phyloP scores from a whole-genome alignment of 2,113 vertebrate species.

The Corydoras sp. region DNA sequence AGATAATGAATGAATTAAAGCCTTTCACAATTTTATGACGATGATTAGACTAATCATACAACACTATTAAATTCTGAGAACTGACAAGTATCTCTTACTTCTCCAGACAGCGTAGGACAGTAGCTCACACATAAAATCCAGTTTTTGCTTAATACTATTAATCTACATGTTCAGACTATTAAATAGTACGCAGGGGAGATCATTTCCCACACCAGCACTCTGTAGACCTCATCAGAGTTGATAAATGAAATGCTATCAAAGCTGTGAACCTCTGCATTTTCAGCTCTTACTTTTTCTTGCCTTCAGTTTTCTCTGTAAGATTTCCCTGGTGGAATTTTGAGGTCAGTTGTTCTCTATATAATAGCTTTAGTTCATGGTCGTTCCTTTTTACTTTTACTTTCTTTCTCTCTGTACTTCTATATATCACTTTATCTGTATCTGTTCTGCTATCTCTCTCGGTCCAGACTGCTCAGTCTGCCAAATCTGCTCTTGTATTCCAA shows the following conservation, averaged over 20 bases:
- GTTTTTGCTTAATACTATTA: constrained; percentile 25
- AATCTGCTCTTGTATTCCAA: not conserved
- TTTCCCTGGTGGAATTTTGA: constrained; percentile 62
- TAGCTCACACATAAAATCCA: constrained; percentile 27
- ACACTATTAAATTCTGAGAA: not conserved
- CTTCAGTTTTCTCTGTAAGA: constrained; percentile 65
- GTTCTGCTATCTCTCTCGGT: constrained; percentile 1
- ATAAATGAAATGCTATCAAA: constrained; percentile 41
- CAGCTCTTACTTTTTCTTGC: constrained; percentile 45
- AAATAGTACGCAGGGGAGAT: constrained; percentile 29
- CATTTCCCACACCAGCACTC: constrained; percentile 13
- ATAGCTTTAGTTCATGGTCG: constrained; percentile 20
- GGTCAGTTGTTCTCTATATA: constrained; percentile 49
- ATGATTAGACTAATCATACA: constrained; percentile 1
- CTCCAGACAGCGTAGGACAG: constrained; percentile 27
- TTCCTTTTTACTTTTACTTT: not conserved
- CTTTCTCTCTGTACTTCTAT: not conserved
- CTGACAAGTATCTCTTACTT: constrained; percentile 21
- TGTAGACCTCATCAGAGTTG: constrained; percentile 23
- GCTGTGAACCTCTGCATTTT: constrained; percentile 38
- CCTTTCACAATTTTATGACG: too few relatives aligned
- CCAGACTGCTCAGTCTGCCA: not conserved
- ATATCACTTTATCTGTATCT: not conserved
- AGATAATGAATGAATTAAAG: too few relatives aligned
- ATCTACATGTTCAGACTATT: constrained; percentile 25